Base-by-base conservation (phyloP, 2,113 vertebrate species). In the Python bivittatus region DNA sequence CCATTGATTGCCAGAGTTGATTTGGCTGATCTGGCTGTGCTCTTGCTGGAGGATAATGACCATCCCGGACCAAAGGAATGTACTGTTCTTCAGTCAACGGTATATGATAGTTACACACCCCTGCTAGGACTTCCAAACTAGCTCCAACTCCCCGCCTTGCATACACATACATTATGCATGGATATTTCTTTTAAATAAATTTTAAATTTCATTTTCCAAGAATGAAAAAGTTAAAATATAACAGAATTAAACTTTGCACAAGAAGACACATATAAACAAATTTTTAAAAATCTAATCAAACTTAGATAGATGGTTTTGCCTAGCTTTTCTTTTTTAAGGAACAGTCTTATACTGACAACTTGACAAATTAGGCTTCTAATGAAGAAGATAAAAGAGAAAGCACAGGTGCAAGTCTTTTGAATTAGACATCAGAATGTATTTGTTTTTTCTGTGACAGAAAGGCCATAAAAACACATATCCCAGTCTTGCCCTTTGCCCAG, bases 311-410 rank as follows among this genome's bases (percentile, higher is more conserved):
- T 54, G 52, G 60, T 95, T 93, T 93, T 4, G 10, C 27, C 29
- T 84, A 60, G 72, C 17, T 90, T 90, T 90, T 27, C n/a, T 92
- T 44, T 57, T 6, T 93, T 83, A 79, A 54, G 92, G 13, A 57
- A 84, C 23, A 94, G 89, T 3, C 0, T 86, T 3, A 20, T 60
- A 23, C n/a, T 64, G 0, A 90, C 88, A 3, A 0, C n/a, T 93
- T 91, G 91, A 94, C 89, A 0, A 38, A 5, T 57, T 22, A 90
- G 91, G 93, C 29, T 95, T 85, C 57, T 92, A 94, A 92, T 91
- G 89, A 89, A 84, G 13, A 44, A 38, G 13, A 93, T 91, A 29
- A 94, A 89, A 93, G 29, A 83, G 91, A 93, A 52, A 83, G 15
- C 9, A 83, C 54, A 1, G 68, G 22, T 91, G 23, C 29, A 91